phyloP scores from a whole-genome alignment of 1,140 invertebrate species.

The Holcopasites calliopsidis region DNA sequence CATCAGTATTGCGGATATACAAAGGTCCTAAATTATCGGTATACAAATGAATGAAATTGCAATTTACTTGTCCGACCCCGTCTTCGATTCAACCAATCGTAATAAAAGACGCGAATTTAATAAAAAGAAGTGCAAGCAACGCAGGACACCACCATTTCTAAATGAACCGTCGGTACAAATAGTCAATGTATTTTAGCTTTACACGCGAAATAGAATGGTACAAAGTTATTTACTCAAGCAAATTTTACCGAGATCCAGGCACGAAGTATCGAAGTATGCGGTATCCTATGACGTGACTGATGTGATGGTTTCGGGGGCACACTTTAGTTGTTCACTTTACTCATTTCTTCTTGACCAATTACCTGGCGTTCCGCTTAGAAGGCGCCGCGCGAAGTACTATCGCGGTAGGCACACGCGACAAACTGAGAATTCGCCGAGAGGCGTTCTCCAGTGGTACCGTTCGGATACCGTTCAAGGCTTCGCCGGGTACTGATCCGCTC shows the following conservation, averaged over 20 bases:
- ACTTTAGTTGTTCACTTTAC: not conserved
- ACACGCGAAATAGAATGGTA: too few species aligned
- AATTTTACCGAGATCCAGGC: not conserved
- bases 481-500: constrained; percentile 44
- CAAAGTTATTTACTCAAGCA: not conserved
- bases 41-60: too few species aligned
- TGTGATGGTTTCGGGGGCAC: not conserved
- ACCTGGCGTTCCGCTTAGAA: not conserved
- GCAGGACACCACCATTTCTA: too few species aligned
- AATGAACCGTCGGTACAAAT: too few species aligned
- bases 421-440: constrained; percentile 61
- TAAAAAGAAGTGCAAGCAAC: too few species aligned
- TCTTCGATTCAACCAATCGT: too few species aligned
- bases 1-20: too few species aligned
- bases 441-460: constrained; percentile 41
- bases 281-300: too few species aligned
- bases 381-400: constrained; percentile 32
- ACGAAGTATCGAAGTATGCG: not conserved
- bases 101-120: too few species aligned
- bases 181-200: too few species aligned
- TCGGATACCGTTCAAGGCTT: constrained; percentile 50
- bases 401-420: constrained; percentile 57
- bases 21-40: too few species aligned
- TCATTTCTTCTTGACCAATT: not conserved
- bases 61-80: too few species aligned